Percentiles rank a stretch among this genome's conserved stretches.
phyloP scores from a whole-genome alignment of 2,888 invertebrate genomes.

The Arctia plantaginis region DNA sequence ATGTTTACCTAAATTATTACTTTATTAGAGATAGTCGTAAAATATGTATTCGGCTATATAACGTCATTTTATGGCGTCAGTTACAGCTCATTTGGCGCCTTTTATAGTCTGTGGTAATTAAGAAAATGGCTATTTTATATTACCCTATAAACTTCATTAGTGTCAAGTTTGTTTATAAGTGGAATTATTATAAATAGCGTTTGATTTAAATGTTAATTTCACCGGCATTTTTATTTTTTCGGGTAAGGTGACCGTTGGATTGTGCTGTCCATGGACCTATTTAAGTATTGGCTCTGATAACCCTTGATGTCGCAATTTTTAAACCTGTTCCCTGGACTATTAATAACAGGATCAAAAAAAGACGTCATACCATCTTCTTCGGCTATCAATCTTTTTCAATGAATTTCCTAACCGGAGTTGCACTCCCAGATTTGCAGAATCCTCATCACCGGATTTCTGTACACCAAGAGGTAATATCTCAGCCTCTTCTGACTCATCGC shows the following conservation, averaged over 20 bases:
- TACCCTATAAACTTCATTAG: conserved; percentile 33
- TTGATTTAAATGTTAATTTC: neutral
- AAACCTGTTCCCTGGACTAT: neutral
- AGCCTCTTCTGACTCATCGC: too few species aligned
- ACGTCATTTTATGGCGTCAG: conserved; percentile 45
- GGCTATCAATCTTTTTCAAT: too few species aligned
- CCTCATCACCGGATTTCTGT: too few species aligned
- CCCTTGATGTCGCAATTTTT: neutral
- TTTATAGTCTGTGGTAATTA: conserved; percentile 51
- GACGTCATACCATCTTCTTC: too few species aligned
- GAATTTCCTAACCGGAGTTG: too few species aligned
- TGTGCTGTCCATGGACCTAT: neutral
- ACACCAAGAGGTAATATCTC: too few species aligned
- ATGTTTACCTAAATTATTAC: conserved; percentile 32
- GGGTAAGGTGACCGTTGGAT: neutral
- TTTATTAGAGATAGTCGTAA: conserved; percentile 39
- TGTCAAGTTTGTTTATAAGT: conserved; percentile 34
- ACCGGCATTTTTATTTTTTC: neutral
- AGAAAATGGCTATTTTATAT: conserved; percentile 52
- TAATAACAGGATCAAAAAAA: neutral
- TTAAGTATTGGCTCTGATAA: neutral
- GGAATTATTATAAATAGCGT: conserved; percentile 18
- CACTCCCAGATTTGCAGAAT: too few species aligned
- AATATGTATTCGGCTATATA: conserved; percentile 32
- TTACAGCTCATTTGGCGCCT: conserved; percentile 45